Evolutionary conservation across 2,888 invertebrate species (phyloP), one percentile per base, ranked within the genome.

Genomic region (Mythimna loreyi): DNA sequence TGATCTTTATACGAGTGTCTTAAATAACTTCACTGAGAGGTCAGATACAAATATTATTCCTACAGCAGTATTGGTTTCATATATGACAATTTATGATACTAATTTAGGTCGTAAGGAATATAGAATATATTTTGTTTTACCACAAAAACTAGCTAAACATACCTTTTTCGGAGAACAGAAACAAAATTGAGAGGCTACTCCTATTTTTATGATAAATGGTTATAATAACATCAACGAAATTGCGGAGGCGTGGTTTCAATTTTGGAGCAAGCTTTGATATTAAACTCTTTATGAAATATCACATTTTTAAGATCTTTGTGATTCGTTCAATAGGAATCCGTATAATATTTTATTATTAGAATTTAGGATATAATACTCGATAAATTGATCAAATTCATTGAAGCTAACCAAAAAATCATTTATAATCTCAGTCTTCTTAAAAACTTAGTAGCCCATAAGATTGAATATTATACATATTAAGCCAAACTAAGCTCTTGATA

Each of bases 161-260:
- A 45, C 19, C 58, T 53, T 68, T 76, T 82, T 66, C 67, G 55
- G 47, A 57, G 67, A 82, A 68, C 50, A 63, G 66, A 72, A 69
- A 69, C 60, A 33, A 78, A 74, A 81, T 83, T 78, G 75, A 80
- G 72, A 67, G 59, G 72, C 68, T 57, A 53, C 72, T 56, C 66
- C 40, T 67, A 83, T 76, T 76, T 85, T 78, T 74, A 83, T 83
- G 79, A 83, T 81, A 63, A 71, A 85, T 81, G 81, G 68, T 72
- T 71, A 71, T 74, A 78, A 78, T 72, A 85, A 73, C 68, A 82
- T 77, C 80, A 75, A 63, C 65, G 59, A 72, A 69, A 83, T 74
- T 74, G 70, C 59, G 57, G 62, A 78, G 83, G 83, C 81, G 72
- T 80, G 81, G 84, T 65, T 63, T 67, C 62, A 66, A 72, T 82